phyloP scores from a whole-genome alignment of 2,888 invertebrate genomes.

The Thymelicus lineola region DNA sequence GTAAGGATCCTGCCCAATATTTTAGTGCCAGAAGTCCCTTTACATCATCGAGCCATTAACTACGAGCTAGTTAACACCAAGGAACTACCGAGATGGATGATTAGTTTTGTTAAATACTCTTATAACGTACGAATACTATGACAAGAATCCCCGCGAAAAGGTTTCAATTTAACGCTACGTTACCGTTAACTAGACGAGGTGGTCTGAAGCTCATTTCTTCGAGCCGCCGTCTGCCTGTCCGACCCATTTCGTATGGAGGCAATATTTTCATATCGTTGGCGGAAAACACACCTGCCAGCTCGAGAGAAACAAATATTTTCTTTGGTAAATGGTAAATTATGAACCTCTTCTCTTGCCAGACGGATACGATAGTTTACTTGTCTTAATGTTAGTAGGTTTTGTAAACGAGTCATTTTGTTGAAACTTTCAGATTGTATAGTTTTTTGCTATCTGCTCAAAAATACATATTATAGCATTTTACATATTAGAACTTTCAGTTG shows the following conservation, averaged over 20 bases:
- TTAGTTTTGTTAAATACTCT: no score
- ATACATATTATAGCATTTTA: no score
- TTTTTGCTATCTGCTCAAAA: no score
- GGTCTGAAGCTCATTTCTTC: slow-evolving; percentile 14
- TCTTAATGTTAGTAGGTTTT: not conserved
- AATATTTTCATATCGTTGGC: slow-evolving; percentile 64
- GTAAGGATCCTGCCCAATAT: no score
- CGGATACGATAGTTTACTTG: not conserved
- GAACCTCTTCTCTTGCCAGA: not conserved
- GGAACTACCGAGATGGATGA: no score
- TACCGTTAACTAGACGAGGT: not conserved
- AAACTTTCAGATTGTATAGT: no score
- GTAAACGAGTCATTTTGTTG: no score
- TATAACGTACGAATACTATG: not conserved
- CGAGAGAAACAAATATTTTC: slow-evolving; percentile 18
- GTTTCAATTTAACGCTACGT: slow-evolving; percentile 13
- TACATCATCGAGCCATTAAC: no score
- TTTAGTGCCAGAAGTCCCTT: no score
- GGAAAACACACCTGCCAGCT: slow-evolving; percentile 38
- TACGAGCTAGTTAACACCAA: no score
- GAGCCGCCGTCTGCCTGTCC: slow-evolving; percentile 47
- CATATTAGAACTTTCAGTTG: no score
- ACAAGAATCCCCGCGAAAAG: not conserved
- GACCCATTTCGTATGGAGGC: slow-evolving; percentile 56
- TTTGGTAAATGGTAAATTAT: not conserved